Evolutionary conservation across 2,113 vertebrate species (phyloP).

Genomic region (Phylloscopus trochiloides): DNA sequence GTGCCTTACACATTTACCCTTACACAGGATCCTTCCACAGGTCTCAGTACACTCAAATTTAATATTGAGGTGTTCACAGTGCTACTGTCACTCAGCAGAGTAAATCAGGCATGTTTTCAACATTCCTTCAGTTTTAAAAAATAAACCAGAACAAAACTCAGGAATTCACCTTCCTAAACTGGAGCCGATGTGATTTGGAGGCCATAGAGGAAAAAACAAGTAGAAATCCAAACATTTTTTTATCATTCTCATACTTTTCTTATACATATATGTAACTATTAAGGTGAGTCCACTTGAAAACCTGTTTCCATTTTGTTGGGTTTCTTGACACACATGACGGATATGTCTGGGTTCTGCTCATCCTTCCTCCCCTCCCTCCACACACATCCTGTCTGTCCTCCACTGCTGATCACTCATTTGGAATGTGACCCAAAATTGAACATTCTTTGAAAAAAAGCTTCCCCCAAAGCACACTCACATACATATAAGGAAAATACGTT

Average conservation of each 20-base stretch:
- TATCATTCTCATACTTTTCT: neutral
- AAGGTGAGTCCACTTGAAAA: neutral
- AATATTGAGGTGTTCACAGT: neutral
- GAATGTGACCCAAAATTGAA: neutral
- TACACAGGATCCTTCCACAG: neutral
- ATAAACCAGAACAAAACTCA: accelerated
- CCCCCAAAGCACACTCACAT: neutral
- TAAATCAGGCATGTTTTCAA: neutral
- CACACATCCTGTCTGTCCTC: neutral
- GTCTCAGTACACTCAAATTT: neutral
- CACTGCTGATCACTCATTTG: neutral
- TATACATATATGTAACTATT: neutral
- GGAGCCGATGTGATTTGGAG: accelerated
- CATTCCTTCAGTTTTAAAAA: neutral
- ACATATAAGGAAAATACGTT: neutral
- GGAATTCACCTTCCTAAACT: neutral
- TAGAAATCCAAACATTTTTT: neutral
- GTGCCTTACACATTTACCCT: neutral
- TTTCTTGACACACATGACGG: neutral
- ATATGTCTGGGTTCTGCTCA: neutral
- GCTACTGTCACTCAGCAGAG: neutral
- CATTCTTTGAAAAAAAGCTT: neutral
- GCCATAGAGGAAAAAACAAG: accelerated
- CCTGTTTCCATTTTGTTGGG: neutral
- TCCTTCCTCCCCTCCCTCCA: neutral